A percentile compares a stretch with the other conserved stretches of the same genome.
These are phyloP conservation scores for Clunio marinus DNA, from an alignment of 2,888 invertebrate genomes.

Conservation along the genomic window DNA sequence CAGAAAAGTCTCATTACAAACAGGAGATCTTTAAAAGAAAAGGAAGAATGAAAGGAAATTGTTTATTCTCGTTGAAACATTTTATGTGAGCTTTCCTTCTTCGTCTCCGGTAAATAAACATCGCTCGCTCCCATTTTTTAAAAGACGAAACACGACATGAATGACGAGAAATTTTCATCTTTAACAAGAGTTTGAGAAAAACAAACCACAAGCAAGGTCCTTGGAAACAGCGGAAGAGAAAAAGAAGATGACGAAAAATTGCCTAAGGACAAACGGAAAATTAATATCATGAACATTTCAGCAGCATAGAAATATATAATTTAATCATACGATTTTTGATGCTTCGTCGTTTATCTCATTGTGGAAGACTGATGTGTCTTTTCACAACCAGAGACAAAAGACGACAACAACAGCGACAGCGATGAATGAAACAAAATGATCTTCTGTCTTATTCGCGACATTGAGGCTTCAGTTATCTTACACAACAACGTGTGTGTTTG, in stretches of 20 bases:
- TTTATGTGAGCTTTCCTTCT: conserved; percentile 13
- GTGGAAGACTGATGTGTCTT: background rate
- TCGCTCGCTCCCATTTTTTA: background rate
- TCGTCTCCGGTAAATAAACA: background rate
- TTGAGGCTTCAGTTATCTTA: conserved; percentile 1
- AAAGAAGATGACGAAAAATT: conserved; percentile 4
- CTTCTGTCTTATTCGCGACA: background rate
- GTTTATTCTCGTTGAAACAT: background rate
- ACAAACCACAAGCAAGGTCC: conserved; percentile 4
- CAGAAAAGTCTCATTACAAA: background rate
- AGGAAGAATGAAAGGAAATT: background rate
- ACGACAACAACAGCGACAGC: background rate
- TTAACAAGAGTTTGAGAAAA: background rate
- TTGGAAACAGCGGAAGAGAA: background rate
- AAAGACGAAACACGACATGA: background rate
- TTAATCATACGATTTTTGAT: conserved; percentile 8
- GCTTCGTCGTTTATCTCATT: background rate
- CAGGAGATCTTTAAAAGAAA: background rate
- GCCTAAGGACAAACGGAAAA: conserved; percentile 8
- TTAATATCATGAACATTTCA: background rate
- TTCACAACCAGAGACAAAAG: conserved; percentile 4
- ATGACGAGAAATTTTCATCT: background rate
- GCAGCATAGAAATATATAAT: background rate
- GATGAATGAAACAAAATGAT: background rate
- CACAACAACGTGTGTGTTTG: background rate